phyloP scores from a whole-genome alignment of 2,888 invertebrate species.

The Melinaea menophilus region DNA sequence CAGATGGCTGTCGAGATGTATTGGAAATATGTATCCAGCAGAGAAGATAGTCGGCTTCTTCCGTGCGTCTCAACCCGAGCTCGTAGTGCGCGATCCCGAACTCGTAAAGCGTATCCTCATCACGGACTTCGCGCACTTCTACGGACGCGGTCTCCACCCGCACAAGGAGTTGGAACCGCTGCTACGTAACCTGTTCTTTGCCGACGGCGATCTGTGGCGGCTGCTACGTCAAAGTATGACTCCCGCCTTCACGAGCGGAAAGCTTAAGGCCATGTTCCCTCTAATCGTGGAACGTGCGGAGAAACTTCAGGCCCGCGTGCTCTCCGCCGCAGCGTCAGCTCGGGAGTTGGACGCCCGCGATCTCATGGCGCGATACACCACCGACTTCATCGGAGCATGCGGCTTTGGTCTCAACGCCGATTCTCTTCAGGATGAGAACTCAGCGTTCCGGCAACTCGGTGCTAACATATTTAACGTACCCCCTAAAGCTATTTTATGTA shows the following conservation, averaged over 20 bases:
- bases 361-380: slow-evolving; percentile 41
- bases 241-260: too few species aligned
- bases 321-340: neutral
- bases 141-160: too few species aligned
- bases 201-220: too few species aligned
- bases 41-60: too few species aligned
- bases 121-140: slow-evolving; percentile 43
- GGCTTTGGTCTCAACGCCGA: slow-evolving; percentile 48
- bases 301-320: neutral
- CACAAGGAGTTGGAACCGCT: too few species aligned
- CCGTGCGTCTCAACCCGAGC: slow-evolving; percentile 38
- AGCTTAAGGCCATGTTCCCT: slow-evolving; percentile 11
- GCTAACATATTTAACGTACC: slow-evolving; percentile 40
- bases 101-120: slow-evolving; percentile 48
- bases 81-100: slow-evolving; percentile 54
- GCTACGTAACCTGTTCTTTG: too few species aligned
- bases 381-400: slow-evolving; percentile 35
- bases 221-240: too few species aligned
- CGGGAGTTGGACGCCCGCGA: neutral
- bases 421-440: slow-evolving; percentile 42
- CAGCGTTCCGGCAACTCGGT: slow-evolving; percentile 39
- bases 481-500: slow-evolving; percentile 32
- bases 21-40: too few species aligned
- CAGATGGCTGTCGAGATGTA: too few species aligned
- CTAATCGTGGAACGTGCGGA: slow-evolving; percentile 35